Evolutionary conservation across 2,797 vertebrate species (phyloP).

Genomic region (Okamejei kenojei): DNA sequence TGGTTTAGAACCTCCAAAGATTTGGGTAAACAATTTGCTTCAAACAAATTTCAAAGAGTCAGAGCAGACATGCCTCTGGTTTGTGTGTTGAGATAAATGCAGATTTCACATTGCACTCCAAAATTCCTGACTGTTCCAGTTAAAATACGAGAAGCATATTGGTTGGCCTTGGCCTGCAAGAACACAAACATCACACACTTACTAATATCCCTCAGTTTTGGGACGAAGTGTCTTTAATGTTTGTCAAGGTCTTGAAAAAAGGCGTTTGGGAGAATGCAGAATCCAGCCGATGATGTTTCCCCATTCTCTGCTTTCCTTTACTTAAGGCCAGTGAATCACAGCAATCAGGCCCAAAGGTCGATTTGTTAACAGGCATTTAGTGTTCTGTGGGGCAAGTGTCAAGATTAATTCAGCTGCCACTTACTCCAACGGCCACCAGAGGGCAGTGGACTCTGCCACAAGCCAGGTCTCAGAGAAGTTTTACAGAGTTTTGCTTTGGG

Average conservation of each 20-base stretch:
- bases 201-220: not conserved
- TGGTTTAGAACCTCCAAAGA: not conserved
- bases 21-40: not conserved
- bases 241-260: not conserved
- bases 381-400: not conserved
- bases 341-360: not conserved
- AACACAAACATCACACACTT: not conserved
- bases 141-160: not conserved
- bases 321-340: not conserved
- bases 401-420: not conserved
- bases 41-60: not conserved
- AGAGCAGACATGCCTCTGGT: not conserved
- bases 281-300: not conserved
- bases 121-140: not conserved
- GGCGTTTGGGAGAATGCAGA: not conserved
- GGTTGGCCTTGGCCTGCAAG: not conserved
- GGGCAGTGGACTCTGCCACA: slow-evolving; percentile 12
- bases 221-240: not conserved
- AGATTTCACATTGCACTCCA: not conserved
- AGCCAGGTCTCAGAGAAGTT: not conserved
- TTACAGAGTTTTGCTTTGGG: not conserved
- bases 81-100: not conserved
- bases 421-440: not conserved
- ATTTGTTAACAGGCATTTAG: not conserved
- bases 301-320: not conserved